Conservation (phyloP, 2,888 invertebrate genomes). For the Tortrix viridana region DNA sequence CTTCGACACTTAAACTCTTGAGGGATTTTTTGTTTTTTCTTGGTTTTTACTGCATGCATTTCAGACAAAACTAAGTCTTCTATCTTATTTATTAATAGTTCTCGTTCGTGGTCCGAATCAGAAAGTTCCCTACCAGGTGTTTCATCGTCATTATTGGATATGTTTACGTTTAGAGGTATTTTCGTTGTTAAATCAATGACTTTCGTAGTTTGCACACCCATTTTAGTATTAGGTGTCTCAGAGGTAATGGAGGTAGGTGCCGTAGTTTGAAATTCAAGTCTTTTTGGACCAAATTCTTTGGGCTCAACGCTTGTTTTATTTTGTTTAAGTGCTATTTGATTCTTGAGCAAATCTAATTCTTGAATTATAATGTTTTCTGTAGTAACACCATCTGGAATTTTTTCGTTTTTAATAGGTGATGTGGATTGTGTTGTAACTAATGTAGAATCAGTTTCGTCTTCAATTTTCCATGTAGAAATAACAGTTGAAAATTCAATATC, state of each 20-base stretch:
- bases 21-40: constrained; percentile 61
- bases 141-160: constrained; percentile 32
- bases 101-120: constrained; percentile 46
- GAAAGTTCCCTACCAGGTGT: constrained; percentile 45
- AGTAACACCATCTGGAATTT: constrained; percentile 2
- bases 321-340: constrained; percentile 1
- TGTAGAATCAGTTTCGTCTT: constrained; percentile 11
- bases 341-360: constrained; percentile 23
- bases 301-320: constrained; percentile 28
- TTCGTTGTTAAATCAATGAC: constrained; percentile 13
- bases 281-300: constrained; percentile 45
- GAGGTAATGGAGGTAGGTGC: constrained; percentile 12
- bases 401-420: constrained; percentile 9
- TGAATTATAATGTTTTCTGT: constrained; percentile 16
- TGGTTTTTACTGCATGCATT: constrained; percentile 64
- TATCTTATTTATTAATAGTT: constrained; percentile 48
- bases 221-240: constrained; percentile 30
- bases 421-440: constrained; percentile 6
- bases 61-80: constrained; percentile 57
- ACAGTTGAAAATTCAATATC: constrained; percentile 32
- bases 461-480: constrained; percentile 16
- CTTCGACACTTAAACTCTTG: constrained; percentile 72
- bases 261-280: constrained; percentile 46
- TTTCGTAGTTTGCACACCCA: constrained; percentile 34
- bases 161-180: constrained; percentile 17